Evolutionary conservation across 1,140 invertebrate species (phyloP), one percentile per base, ranked within the genome.

Genomic region (Hylaeus volcanicus): DNA sequence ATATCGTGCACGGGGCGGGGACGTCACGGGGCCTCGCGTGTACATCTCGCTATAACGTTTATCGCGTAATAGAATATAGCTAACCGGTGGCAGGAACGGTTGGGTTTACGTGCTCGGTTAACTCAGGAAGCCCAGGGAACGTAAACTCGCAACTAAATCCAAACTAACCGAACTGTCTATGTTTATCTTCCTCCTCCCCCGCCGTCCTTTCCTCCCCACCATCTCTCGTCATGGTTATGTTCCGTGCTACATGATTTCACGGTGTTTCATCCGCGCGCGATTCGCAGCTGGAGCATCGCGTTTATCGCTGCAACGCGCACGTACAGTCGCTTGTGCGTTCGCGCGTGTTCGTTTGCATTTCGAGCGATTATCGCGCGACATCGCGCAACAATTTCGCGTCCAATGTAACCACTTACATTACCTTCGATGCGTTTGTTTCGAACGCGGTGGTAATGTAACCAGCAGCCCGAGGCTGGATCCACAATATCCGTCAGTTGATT

Each of bases 111-210:
- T 88, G 89, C 83, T 89, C 89, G 88, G 89, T 89, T 89, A 90
- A 90, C 88, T 90, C 85, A 89, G 89, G 89, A 90, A 91, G 80
- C 89, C 74, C 63, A 55, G 82, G 81, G 81, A 88, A 86, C 90
- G 89, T 92, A 91, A 92, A 90, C 88, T 89, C 85, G 82, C 89
- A 91, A 91, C 88, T 90, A 89, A 89, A 92, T 90, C 80, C 89
- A 87, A 88, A 89, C 89, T 88, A 89, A 88, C 86, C 86, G 75
- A 89, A 88, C 83, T 84, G 75, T 86, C 84, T 73, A 61, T 86
- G 71, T 86, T 75, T 82, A 79, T 86, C 72, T 64, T 71, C 56
- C 55, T 70, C 53, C 61, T 60, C 63, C 61, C 48, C 71, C 39
- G 14, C 55, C 26, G 6, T 5, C 15, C 14, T 9, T 14, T 37